phyloP scores from a whole-genome alignment of 2,797 vertebrate genomes.

The Pterois miles region DNA sequence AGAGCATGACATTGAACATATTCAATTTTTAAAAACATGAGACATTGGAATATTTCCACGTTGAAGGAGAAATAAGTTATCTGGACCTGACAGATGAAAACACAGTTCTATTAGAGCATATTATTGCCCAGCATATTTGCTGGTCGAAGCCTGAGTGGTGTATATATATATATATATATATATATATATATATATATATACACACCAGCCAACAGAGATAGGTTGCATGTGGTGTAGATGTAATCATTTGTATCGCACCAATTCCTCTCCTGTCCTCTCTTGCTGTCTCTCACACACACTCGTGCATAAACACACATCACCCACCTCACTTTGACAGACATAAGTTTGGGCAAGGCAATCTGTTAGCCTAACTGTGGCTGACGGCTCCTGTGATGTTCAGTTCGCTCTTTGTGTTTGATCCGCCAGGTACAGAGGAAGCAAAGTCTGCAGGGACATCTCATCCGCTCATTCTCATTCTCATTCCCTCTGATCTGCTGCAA shows the following conservation, averaged over 20 bases:
- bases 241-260: slow-evolving; percentile 19
- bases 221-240: neutral
- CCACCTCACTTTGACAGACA: slow-evolving; percentile 53
- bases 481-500: slow-evolving; percentile 59
- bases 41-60: slow-evolving; percentile 21
- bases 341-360: slow-evolving; percentile 63
- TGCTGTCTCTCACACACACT: neutral
- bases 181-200: neutral
- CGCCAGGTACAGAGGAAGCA: slow-evolving; percentile 68
- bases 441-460: slow-evolving; percentile 58
- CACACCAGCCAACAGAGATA: neutral
- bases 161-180: slow-evolving; percentile 8
- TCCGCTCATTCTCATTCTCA: slow-evolving; percentile 58
- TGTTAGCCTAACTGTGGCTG: slow-evolving; percentile 71
- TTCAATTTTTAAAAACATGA: slow-evolving; percentile 27
- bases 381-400: slow-evolving; percentile 66
- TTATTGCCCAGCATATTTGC: neutral
- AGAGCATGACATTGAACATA: slow-evolving; percentile 8
- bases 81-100: slow-evolving; percentile 37
- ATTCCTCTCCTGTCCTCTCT: neutral
- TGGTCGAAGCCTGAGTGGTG: neutral
- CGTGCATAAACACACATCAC: slow-evolving; percentile 14
- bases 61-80: slow-evolving; percentile 24
- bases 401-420: slow-evolving; percentile 73
- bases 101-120: slow-evolving; percentile 34